Evolutionary conservation across 1,140 invertebrate species (phyloP).

Genomic region (Drosophila ananassae): DNA sequence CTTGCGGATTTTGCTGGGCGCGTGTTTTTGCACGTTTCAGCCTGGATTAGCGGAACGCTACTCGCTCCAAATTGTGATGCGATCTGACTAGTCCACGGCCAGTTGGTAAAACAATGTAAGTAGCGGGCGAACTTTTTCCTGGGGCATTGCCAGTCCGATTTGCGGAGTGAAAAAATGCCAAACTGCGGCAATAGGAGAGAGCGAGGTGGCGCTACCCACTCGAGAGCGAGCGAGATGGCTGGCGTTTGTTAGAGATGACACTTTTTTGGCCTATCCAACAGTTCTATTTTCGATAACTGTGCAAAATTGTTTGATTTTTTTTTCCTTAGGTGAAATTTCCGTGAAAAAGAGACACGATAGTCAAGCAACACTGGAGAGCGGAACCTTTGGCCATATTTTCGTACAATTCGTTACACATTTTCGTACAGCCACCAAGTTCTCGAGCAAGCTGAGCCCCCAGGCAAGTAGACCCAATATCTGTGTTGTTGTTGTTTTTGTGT

Average conservation of each 20-base stretch:
- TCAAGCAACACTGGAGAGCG: not conserved
- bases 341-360: not conserved
- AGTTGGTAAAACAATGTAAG: conserved; percentile 57
- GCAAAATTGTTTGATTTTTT: conserved; percentile 13
- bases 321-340: conserved; percentile 14
- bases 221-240: conserved; percentile 27
- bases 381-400: conserved; percentile 16
- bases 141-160: conserved; percentile 3
- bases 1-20: conserved; percentile 35
- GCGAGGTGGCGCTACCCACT: conserved; percentile 36
- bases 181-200: conserved; percentile 37
- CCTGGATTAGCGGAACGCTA: conserved; percentile 28
- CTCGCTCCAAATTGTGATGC: conserved; percentile 36
- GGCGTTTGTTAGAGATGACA: not conserved
- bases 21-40: conserved; percentile 49
- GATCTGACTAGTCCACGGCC: conserved; percentile 20
- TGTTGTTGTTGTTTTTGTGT: conserved; percentile 10
- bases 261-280: not conserved
- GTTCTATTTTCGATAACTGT: conserved; percentile 10
- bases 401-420: conserved; percentile 32
- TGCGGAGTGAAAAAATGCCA: conserved; percentile 31
- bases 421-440: conserved; percentile 52
- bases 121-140: conserved; percentile 14
- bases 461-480: conserved; percentile 52
- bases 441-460: conserved; percentile 65